Base-by-base conservation (phyloP, 2,888 invertebrate genomes). In the Prionchulus punctatus region DNA sequence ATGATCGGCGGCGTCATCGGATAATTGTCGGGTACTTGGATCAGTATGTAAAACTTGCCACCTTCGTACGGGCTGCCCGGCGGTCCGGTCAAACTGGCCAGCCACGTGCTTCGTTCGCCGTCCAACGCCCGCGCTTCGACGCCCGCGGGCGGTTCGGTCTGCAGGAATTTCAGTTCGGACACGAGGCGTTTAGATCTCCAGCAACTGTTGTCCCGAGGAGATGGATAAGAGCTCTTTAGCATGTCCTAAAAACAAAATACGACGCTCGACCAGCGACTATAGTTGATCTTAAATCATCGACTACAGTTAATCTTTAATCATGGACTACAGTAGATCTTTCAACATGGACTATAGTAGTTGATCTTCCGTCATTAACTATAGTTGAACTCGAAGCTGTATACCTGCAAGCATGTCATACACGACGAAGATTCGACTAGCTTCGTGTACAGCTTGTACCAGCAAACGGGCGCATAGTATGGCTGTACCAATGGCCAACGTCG, bases 51-150 rank as follows among this genome's bases (percentile, higher is more conserved):
- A 74, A 92, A 92, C 57, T 86, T 78, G 4, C 91, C 91, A 21
- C 91, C 91, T 72, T 91, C 90, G 69, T 91, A 92, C 0, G 91
- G 89, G 70, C 88, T 89, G 31, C 87, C 88, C 30, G 82, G 82
- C 7, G 92, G 91, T 0, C 91, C 92, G 27, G 84, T 82, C 65
- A 92, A 86, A 55, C 85, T 84, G 1, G 91, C 91, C 74, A 90
- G 88, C 91, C 91, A 92, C 73, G 90, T 88, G 67, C 84, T 85
- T 66, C 82, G 84, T 72, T 81, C 79, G 59, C 79, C 76, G 74
- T 88, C 87, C 51, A 88, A 73, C 0, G 87, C 86, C 18, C 80
- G 79, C 1, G 86, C 87, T 66, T 83, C 81, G 57, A 88, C 86
- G 1, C 87, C 87, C 67, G 87, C 86, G 0, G 86, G 85, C 1